Base-by-base conservation (phyloP, 2,797 vertebrate species). In the Siniperca scherzeri region DNA sequence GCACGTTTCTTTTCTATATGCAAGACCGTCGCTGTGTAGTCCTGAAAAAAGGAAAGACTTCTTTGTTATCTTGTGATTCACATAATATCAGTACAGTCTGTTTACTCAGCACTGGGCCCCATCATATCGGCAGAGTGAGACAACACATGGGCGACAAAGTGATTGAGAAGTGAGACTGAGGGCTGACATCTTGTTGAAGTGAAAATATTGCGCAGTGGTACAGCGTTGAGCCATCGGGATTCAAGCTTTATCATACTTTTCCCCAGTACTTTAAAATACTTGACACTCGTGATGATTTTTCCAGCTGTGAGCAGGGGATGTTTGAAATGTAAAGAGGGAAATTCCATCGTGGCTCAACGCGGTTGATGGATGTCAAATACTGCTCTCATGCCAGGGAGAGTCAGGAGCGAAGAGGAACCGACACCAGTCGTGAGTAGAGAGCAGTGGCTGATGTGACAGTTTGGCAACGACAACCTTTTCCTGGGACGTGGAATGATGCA, bases 251-350 rank as follows among this genome's bases (percentile, higher is more conserved):
- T 70, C 74, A 30, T 40, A 61, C 75, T 74, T 81, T 81, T 50
- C 40, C 46, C 60, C 46, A n/a, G 13, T 44, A 22, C 77, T 89
- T 90, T 74, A 64, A 79, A 78, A 80, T 74, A 67, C 46, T 81
- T 78, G 74, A 85, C 85, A 83, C 68, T 56, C n/a, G 2, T 62
- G 78, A 86, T 67, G 70, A 53, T 74, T 81, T 50, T 61, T 87
- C 74, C 60, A 81, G 81, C 78, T 81, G 82, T 57, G 85, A 38
- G 8, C 1, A 1, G 46, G 27, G 72, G 80, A 72, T 7, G 70
- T 82, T 90, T 88, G 77, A 89, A 84, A 87, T 87, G 83, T 83
- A 83, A 83, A 88, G 65, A 81, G 68, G 30, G 70, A 72, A 87
- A 86, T 85, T 79, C 85, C 83, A 36, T 52, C 7, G 50, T 72